Base-by-base conservation (phyloP, 2,888 invertebrate species). In the Metopia argyrocephala region DNA sequence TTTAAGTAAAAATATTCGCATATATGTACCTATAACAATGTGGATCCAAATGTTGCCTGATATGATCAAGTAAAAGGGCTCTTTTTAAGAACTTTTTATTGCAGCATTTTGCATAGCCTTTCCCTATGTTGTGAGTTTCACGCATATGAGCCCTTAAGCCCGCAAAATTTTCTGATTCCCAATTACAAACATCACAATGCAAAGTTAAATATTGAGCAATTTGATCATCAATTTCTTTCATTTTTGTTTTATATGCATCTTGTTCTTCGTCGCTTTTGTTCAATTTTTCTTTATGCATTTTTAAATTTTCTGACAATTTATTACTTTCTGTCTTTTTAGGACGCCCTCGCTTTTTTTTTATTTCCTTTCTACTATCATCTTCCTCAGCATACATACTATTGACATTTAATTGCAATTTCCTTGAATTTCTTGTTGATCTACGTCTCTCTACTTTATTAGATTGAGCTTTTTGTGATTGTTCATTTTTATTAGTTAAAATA, bases 151-250 rank as follows among this genome's bases (percentile, higher is more conserved):
- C 78, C 48, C 79, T 79, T 23, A 84, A 56, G 0, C 73, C 54
- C 1, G 78, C 76, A 56, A 84, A 84, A 15, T 83, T 82, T 12
- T 73, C 76, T 59, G 86, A 83, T 1, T 85, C 86, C 12, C 79
- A 65, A 28, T 85, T 84, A 64, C 90, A 90, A 5, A 89, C 46
- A 57, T 89, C 89, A 79, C 90, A 90, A 28, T 84, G 87, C 23
- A 90, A 85, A 1, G 87, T 86, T 88, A 90, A 89, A 57, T 89
- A 86, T 21, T 86, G 85, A 0, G 89, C 85, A 31, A 90, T 90
- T 79, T 89, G 87, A 18, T 85, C 82, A 76, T 90, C 89, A 23
- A 87, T 87, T 76, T 88, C 88, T 61, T 84, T 85, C 84, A 85
- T 84, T 12, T 84, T 84, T 25, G 82, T 54, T 20, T 81, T 82